phyloP scores from a whole-genome alignment of 2,888 invertebrate genomes.

The Idaea biselata region DNA sequence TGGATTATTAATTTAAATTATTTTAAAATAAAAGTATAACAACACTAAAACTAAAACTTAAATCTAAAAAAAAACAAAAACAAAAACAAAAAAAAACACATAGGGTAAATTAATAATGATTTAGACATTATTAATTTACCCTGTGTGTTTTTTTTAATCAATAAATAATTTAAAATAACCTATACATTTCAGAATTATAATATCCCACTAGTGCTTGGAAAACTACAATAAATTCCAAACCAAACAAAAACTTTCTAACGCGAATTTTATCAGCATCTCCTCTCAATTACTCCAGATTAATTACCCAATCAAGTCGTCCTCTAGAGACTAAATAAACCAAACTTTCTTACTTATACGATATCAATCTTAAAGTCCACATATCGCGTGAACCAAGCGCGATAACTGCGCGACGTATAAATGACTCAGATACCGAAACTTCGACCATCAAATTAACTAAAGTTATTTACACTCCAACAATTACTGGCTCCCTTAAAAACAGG shows the following conservation, averaged over 20 bases:
- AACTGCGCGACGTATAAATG: constrained; percentile 63
- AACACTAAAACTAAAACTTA: too few relatives aligned
- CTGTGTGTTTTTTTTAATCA: too few relatives aligned
- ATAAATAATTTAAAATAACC: too few relatives aligned
- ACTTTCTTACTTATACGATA: constrained; percentile 25
- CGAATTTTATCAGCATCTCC: constrained; percentile 35
- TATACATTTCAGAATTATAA: too few relatives aligned
- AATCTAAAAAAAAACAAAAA: too few relatives aligned
- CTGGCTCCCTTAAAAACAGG: constrained; percentile 12
- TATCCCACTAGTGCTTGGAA: too few relatives aligned
- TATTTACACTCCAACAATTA: constrained; percentile 12
- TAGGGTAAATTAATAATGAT: too few relatives aligned
- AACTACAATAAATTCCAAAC: background rate
- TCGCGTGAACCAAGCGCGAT: constrained; percentile 58
- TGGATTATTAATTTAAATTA: too few relatives aligned
- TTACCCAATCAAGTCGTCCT: constrained; percentile 38
- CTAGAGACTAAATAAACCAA: constrained; percentile 30
- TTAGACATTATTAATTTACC: too few relatives aligned
- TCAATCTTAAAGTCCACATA: constrained; percentile 41
- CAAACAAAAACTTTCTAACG: constrained; percentile 23
- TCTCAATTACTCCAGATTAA: constrained; percentile 37
- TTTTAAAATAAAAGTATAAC: too few relatives aligned
- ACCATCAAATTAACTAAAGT: constrained; percentile 74
- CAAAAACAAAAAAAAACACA: too few relatives aligned
- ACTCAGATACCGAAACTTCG: constrained; percentile 69